Evolutionary conservation across 2,797 vertebrate genomes (phyloP).

Genomic region (Lophotriccus pileatus): DNA sequence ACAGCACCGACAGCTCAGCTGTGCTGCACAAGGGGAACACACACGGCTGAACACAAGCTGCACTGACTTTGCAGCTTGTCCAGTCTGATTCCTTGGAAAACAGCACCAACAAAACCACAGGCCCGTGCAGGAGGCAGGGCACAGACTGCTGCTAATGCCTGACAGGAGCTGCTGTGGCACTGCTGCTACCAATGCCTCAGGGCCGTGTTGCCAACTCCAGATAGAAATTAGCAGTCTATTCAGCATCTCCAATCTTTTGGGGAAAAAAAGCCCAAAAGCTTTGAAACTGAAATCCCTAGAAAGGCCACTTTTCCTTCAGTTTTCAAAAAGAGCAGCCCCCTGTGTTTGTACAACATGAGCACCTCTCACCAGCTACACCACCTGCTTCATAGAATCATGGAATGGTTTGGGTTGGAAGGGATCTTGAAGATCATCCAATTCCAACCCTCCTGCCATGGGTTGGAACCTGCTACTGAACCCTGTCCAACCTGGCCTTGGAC

Average conservation of each 20-base stretch:
- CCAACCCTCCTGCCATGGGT: fast-evolving
- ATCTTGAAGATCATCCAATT: background rate
- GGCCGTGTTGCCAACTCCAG: background rate
- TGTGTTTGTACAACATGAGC: background rate
- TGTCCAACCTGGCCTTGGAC: background rate
- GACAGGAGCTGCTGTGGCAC: background rate
- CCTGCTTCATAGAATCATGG: background rate
- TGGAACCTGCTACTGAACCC: background rate
- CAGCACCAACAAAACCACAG: background rate
- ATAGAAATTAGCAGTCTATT: background rate
- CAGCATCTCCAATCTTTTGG: background rate
- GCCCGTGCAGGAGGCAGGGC: fast-evolving
- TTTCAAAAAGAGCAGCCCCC: background rate
- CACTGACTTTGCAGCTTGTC: background rate
- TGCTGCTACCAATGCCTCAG: background rate
- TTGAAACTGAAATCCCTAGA: background rate
- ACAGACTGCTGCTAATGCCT: fast-evolving
- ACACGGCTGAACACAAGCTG: fast-evolving
- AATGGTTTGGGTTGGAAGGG: background rate
- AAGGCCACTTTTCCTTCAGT: background rate
- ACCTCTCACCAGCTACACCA: background rate
- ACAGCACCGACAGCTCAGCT: background rate
- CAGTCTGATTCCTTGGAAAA: background rate
- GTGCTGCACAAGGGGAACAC: background rate
- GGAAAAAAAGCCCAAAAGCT: background rate